These are phyloP conservation scores for Coptodon rendalli DNA, from an alignment of 2,113 vertebrate species.

Conservation along the genomic window DNA sequence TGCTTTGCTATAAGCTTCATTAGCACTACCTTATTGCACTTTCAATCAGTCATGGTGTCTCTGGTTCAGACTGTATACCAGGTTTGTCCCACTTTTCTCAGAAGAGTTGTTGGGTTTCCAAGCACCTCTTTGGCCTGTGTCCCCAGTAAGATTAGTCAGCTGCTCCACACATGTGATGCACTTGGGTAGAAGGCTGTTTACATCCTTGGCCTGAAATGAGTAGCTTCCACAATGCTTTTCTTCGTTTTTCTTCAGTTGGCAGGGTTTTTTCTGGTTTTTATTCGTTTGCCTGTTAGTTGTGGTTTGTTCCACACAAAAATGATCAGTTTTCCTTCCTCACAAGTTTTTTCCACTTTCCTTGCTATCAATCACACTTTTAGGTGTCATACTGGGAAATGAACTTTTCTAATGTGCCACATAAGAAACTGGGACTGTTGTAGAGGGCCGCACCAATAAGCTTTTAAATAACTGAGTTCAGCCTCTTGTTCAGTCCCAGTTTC, in stretches of 20 bases:
- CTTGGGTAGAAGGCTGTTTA: not conserved
- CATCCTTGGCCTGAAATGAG: not conserved
- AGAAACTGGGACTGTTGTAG: not conserved
- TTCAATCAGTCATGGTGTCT: not conserved
- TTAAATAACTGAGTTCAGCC: not conserved
- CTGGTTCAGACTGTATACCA: not conserved
- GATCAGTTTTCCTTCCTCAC: not conserved
- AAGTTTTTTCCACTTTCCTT: not conserved
- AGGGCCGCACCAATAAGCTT: not conserved
- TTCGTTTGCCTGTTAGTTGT: rapidly evolving
- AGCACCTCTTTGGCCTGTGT: not conserved
- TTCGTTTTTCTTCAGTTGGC: not conserved
- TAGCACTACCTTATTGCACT: not conserved
- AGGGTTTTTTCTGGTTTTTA: rapidly evolving
- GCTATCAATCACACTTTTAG: not conserved
- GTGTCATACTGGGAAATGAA: not conserved
- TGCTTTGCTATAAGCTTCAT: not conserved
- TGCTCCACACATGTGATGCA: not conserved
- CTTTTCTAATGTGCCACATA: not conserved
- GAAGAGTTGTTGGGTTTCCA: not conserved
- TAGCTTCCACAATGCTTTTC: not conserved
- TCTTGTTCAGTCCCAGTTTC: not conserved
- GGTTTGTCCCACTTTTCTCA: not conserved
- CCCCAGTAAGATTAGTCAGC: not conserved
- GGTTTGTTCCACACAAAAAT: not conserved